Base-by-base conservation (phyloP, 2,113 vertebrate species). In the Ondatra zibethicus region DNA sequence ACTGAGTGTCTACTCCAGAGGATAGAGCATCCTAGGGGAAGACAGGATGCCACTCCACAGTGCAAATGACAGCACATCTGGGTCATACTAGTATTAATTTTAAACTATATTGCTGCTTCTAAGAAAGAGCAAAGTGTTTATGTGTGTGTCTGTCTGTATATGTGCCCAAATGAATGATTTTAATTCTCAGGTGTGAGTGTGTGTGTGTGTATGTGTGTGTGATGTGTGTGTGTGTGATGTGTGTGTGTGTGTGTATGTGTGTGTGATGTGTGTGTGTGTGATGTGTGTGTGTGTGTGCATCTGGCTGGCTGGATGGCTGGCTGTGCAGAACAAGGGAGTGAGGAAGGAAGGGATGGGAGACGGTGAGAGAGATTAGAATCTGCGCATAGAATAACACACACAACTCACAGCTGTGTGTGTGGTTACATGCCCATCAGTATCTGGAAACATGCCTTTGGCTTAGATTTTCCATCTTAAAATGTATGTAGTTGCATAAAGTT, bases 31-130 rank as follows among this genome's bases (percentile, higher is more conserved):
- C 11, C 33, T 47, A 5, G 9, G 3, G 63, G 29, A 47, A 68
- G 42, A 47, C 13, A 31, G 13, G 17, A 6, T 12, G 0, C 19
- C 16, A 0, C 2, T 10, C 17, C 65, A 17, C 0, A 1, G 1
- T 1, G 3, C 12, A 27, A 88, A 65, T n/a, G 23, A 33, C 45
- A 81, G 25, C 61, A 2, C 29, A 45, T 8, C 19, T 11, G 55
- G n/a, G 9, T 11, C 42, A 42, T 45, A 4, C 23, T 0, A 3
- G 23, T 27, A 33, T 80, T 65, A 14, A 29, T 29, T 31, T 55
- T 36, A 84, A 50, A 23, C 17, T 17, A 5, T 3, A 50, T 27
- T 61, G n/a, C 25, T 76, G 16, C 4, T 58, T 11, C 55, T 68
- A 25, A 36, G 3, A 72, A 73, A 87, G 45, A 87, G 3, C 4